Evolutionary conservation across 2,888 invertebrate genomes (phyloP).

Genomic region (Scrobipalpa costella): DNA sequence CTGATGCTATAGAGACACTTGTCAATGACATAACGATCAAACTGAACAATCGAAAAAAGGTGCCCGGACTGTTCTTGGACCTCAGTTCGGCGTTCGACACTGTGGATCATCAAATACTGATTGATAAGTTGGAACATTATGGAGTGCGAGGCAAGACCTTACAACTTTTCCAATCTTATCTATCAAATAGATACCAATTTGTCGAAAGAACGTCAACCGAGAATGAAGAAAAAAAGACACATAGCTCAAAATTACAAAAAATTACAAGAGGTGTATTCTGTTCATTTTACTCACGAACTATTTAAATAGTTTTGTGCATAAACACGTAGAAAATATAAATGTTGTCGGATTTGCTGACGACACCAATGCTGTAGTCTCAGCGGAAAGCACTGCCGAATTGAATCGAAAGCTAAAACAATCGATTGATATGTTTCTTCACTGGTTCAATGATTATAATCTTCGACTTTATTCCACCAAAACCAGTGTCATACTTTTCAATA

Average conservation of each 20-base stretch:
- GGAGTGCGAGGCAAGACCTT: constrained; percentile 4
- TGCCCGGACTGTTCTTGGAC: constrained; percentile 16
- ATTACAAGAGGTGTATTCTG: background rate
- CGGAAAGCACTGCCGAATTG: background rate
- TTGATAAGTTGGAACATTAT: constrained; percentile 7
- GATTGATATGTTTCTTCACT: background rate
- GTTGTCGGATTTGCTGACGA: constrained; percentile 19
- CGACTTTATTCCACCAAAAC: constrained; percentile 13
- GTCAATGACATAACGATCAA: background rate
- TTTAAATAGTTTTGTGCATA: background rate
- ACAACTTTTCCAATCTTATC: constrained; percentile 1
- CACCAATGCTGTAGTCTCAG: constrained; percentile 20
- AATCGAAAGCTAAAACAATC: background rate
- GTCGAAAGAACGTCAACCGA: background rate
- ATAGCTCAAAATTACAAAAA: background rate
- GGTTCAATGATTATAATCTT: background rate
- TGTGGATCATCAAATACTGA: background rate
- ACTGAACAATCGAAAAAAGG: background rate
- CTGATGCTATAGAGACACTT: constrained; percentile 3
- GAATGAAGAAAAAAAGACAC: background rate
- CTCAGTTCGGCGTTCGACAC: constrained; percentile 20
- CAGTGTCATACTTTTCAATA: background rate
- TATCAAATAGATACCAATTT: constrained; percentile 17
- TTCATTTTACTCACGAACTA: constrained; percentile 10
- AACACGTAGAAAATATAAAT: background rate